Evolutionary conservation across 2,113 vertebrate genomes (phyloP).

Genomic region (Pluvialis apricaria): DNA sequence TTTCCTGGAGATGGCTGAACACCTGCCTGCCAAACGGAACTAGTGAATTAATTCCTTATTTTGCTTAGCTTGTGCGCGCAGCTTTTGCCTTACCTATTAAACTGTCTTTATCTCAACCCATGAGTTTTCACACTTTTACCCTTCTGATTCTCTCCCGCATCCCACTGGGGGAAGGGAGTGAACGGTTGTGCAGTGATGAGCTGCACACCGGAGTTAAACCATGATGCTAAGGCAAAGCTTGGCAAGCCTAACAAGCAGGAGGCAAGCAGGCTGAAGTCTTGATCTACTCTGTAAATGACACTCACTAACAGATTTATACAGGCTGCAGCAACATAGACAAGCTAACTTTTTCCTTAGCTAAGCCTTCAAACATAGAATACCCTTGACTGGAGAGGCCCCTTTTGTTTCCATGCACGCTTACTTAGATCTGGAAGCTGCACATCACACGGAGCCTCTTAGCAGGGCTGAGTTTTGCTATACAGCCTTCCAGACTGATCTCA

Average conservation of each 20-base stretch:
- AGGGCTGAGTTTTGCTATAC: not conserved
- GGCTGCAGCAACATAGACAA: not conserved
- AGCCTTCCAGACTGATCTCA: not conserved
- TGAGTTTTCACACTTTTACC: not conserved
- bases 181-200: not conserved
- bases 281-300: not conserved
- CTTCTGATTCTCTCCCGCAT: rapidly evolving
- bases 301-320: not conserved
- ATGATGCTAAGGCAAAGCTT: not conserved
- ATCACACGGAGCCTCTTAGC: not conserved
- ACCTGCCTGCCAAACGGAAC: not conserved
- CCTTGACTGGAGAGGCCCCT: not conserved
- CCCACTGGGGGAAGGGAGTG: rapidly evolving
- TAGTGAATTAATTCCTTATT: not conserved
- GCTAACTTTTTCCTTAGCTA: not conserved
- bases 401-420: not conserved
- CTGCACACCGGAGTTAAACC: not conserved
- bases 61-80: not conserved
- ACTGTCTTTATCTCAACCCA: not conserved
- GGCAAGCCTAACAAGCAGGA: not conserved
- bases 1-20: not conserved
- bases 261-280: not conserved
- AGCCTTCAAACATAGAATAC: not conserved
- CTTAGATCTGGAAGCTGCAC: not conserved
- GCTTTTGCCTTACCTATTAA: not conserved